phyloP scores from a whole-genome alignment of 1,140 invertebrate genomes.

The Apis cerana region DNA sequence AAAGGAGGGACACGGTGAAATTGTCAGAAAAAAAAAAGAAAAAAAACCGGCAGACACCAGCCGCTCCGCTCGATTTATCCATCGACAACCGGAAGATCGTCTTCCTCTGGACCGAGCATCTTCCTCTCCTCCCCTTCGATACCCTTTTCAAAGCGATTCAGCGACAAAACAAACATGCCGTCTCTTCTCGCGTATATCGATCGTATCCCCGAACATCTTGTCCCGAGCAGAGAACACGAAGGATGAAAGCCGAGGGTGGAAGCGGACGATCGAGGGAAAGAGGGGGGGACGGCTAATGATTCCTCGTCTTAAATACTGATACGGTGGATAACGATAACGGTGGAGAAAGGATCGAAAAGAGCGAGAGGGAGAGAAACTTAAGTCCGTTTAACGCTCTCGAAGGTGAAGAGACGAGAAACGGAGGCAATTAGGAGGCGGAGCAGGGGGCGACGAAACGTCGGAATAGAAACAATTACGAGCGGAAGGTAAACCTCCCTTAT shows the following conservation, averaged over 20 bases:
- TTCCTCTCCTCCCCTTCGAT: too few species aligned
- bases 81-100: neutral
- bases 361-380: neutral
- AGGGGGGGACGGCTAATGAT: neutral
- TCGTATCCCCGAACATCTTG: neutral
- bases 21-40: constrained; percentile 22
- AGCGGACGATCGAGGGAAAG: neutral
- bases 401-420: constrained; percentile 53
- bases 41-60: neutral
- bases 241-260: neutral
- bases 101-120: neutral
- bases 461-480: constrained; percentile 61
- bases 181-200: neutral
- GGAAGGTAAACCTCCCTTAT: constrained; percentile 56
- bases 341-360: neutral
- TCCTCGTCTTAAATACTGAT: constrained; percentile 11
- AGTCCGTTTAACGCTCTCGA: constrained; percentile 40
- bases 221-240: too few species aligned
- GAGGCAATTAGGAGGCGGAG: constrained; percentile 53
- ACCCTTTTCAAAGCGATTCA: too few species aligned
- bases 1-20: neutral
- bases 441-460: constrained; percentile 46
- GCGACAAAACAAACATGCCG: too few species aligned
- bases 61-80: neutral
- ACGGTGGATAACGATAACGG: neutral